Conservation (phyloP, 2,797 vertebrate genomes). For the Lagodon rhomboides region DNA sequence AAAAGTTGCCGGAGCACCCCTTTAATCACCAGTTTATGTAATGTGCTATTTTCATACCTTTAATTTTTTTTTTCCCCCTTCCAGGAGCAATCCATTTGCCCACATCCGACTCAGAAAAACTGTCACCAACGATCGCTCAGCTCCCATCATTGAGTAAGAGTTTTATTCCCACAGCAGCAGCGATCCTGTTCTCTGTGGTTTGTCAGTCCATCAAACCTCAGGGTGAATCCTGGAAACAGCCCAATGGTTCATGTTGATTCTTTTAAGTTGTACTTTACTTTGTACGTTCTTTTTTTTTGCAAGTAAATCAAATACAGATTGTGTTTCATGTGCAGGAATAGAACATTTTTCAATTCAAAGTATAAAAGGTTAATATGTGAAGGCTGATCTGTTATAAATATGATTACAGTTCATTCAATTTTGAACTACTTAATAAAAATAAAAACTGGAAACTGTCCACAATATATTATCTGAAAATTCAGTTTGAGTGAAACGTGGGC, state of each 20-base stretch:
- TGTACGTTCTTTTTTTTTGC: slow-evolving; percentile 16
- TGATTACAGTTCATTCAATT: slow-evolving; percentile 19
- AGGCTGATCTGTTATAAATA: slow-evolving; percentile 30
- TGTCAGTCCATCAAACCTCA: slow-evolving; percentile 40
- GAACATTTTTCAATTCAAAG: slow-evolving; percentile 29
- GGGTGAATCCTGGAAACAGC: slow-evolving; percentile 53
- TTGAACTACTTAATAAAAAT: slow-evolving; percentile 23
- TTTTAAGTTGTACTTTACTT: slow-evolving; percentile 27
- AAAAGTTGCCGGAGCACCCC: neutral
- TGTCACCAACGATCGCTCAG: slow-evolving; percentile 91
- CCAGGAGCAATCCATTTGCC: slow-evolving; percentile 89
- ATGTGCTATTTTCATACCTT: neutral
- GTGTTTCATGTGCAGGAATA: slow-evolving; percentile 35
- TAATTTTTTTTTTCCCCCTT: slow-evolving; percentile 18
- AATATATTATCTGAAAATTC: slow-evolving; percentile 15
- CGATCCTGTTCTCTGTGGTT: slow-evolving; percentile 19
- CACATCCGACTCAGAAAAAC: slow-evolving; percentile 90
- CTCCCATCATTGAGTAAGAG: slow-evolving; percentile 88
- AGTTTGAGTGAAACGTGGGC: slow-evolving; percentile 18
- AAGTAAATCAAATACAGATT: slow-evolving; percentile 33
- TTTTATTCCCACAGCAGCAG: slow-evolving; percentile 16
- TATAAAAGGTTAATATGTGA: slow-evolving; percentile 14
- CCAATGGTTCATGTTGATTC: slow-evolving; percentile 23
- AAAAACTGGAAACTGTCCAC: slow-evolving; percentile 11
- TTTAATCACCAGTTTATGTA: slow-evolving; percentile 6